Evolutionary conservation across 2,888 invertebrate genomes (phyloP), one percentile per base, ranked within the genome.

Genomic region (Hydrotaea diabolus): DNA sequence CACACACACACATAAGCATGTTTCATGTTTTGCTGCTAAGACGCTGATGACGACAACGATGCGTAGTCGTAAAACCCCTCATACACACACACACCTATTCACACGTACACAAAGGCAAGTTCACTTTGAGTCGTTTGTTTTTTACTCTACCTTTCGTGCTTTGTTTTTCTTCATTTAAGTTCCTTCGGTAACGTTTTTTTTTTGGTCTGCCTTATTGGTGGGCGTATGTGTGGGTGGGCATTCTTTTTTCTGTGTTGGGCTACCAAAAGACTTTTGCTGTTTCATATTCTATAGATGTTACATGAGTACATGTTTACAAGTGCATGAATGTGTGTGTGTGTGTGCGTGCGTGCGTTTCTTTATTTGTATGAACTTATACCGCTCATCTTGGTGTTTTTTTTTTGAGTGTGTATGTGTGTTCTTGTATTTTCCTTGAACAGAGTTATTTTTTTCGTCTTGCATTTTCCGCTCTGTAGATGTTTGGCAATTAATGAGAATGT

Each of bases 101-200:
- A n/a, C n/a, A 21, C 39, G 31, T n/a, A n/a, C 15, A 36, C 21
- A 57, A 73, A 55, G 57, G 31, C 31, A 57, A 71, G 84, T 74
- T 62, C 36, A 57, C 53, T 55, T 23, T 74, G 23, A 62, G 23
- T 36, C 21, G 62, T 55, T 64, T 82, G 81, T 87, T 86, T 85
- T 77, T 31, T n/a, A 83, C 82, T 85, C 15, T 62, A 19, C 7
- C 0, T 15, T 11, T 11, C 31, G 2, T 31, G 2, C 31, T 31
- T 31, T 31, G 17, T 26, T 71, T 49, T 69, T 77, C 53, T 53
- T 74, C 13, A n/a, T 26, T 57, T 13, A n/a, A n/a, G 80, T 87
- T 86, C 85, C 72, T 31, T 31, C 80, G 81, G 83, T 15, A 31
- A 11, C 1, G 4, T 15, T 11, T 0, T 31, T 31, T 2, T 31